A percentile compares a stretch with the other conserved stretches of the same genome.
Conservation (phyloP, 1,140 invertebrate genomes). For the Platorchestia sp. region DNA sequence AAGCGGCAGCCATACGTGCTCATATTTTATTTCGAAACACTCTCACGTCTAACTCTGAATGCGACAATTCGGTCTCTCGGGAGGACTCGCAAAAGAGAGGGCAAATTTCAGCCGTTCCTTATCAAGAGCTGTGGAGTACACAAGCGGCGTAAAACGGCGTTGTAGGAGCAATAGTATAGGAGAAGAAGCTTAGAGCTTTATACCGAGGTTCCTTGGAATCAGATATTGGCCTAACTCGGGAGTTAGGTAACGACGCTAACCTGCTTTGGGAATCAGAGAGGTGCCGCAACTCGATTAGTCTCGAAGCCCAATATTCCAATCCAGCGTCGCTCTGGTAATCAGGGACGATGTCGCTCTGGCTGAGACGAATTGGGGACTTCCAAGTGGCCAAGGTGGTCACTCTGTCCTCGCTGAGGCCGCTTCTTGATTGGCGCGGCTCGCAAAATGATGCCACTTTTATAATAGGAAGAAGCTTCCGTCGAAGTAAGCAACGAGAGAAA, state of each 20-base stretch:
- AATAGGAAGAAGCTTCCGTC: not conserved
- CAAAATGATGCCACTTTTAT: conserved; percentile 4
- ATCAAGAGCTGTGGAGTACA: not conserved
- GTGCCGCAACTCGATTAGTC: conserved; percentile 23
- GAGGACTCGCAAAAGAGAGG: not conserved
- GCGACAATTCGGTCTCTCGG: not conserved
- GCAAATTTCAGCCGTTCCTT: not conserved
- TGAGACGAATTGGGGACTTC: conserved; percentile 6
- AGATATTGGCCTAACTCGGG: not conserved
- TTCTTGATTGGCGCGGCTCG: not conserved
- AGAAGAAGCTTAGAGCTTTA: not conserved
- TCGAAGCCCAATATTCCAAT: conserved; percentile 34
- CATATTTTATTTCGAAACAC: not conserved
- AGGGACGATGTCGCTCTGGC: conserved; percentile 5
- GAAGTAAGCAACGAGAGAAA: not conserved
- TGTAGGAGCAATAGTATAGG: not conserved
- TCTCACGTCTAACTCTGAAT: not conserved
- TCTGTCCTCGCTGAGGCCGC: not conserved
- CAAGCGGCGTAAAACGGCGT: not conserved
- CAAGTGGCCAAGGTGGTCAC: conserved; percentile 10
- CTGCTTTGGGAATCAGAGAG: conserved; percentile 33
- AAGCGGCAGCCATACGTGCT: not conserved
- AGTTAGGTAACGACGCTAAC: conserved; percentile 25
- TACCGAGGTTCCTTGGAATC: not conserved
- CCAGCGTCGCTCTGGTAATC: not conserved